Evolutionary conservation across 2,797 vertebrate species (phyloP).

Genomic region (Leptodactylus fallax): DNA sequence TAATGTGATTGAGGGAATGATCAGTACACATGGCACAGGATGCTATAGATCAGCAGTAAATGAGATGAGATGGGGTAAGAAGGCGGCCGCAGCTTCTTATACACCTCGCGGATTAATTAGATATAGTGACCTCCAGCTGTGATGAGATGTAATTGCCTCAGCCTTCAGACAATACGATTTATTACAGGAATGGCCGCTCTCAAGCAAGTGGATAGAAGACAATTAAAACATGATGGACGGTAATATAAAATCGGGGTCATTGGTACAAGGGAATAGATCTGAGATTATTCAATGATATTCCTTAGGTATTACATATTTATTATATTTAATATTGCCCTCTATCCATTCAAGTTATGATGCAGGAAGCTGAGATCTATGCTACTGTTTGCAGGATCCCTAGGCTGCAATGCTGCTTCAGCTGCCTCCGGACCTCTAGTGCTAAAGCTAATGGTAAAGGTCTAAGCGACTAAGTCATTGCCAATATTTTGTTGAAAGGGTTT

Average conservation of each 20-base stretch:
- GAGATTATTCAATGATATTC: background rate
- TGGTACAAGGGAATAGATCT: background rate
- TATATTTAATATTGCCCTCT: background rate
- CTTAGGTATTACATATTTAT: background rate
- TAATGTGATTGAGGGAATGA: background rate
- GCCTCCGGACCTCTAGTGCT: too few species aligned
- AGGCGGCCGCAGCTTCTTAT: background rate
- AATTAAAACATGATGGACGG: background rate
- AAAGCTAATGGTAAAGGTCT: too few species aligned
- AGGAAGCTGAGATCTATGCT: background rate
- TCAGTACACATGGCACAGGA: background rate
- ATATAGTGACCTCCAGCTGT: background rate
- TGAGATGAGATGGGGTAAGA: too few species aligned
- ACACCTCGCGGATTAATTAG: background rate
- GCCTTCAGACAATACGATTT: background rate
- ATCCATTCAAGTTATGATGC: too few species aligned
- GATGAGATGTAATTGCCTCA: background rate
- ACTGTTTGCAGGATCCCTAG: too few species aligned
- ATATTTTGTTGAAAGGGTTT: too few species aligned
- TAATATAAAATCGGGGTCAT: background rate
- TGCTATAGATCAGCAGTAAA: background rate
- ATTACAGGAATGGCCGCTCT: background rate
- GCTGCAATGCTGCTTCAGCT: too few species aligned
- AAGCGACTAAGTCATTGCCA: too few species aligned
- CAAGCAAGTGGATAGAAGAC: background rate